These are phyloP conservation scores for Mico argentatus DNA, from an alignment of 2,797 vertebrate genomes.

Conservation along the genomic window DNA sequence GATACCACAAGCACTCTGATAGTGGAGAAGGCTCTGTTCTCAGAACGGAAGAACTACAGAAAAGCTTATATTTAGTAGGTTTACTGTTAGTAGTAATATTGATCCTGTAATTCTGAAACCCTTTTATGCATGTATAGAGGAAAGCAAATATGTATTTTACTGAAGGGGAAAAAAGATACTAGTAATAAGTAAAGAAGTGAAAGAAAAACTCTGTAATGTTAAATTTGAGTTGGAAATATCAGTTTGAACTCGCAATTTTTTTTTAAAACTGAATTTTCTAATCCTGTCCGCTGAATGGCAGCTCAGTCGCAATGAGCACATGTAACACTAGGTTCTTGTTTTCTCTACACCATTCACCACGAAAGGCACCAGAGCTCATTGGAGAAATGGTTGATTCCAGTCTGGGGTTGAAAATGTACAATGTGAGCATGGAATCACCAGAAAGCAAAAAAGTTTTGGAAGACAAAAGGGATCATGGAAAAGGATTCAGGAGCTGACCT, in stretches of 20 bases:
- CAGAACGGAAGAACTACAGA: not conserved
- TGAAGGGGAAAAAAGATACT: not conserved
- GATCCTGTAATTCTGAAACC: conserved; percentile 42
- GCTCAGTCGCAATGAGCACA: not conserved
- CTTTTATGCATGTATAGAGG: not conserved
- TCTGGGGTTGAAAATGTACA: not conserved
- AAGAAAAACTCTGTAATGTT: not conserved
- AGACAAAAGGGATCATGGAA: not conserved
- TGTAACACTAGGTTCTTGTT: not conserved
- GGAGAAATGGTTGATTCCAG: not conserved
- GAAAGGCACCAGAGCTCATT: not conserved
- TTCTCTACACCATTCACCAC: not conserved
- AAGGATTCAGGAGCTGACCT: not conserved
- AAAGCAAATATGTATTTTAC: not conserved
- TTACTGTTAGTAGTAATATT: not conserved
- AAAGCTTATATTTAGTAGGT: not conserved
- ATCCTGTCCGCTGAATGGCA: not conserved
- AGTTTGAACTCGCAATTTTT: not conserved
- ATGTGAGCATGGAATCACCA: not conserved
- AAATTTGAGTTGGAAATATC: not conserved
- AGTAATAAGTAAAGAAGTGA: not conserved
- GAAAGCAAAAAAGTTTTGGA: not conserved
- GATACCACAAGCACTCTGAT: not conserved
- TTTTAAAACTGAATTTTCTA: not conserved
- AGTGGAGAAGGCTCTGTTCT: not conserved